These are phyloP conservation scores for Atopsyche davidsoni DNA, from an alignment of 1,140 invertebrate species.

Conservation along the genomic window DNA sequence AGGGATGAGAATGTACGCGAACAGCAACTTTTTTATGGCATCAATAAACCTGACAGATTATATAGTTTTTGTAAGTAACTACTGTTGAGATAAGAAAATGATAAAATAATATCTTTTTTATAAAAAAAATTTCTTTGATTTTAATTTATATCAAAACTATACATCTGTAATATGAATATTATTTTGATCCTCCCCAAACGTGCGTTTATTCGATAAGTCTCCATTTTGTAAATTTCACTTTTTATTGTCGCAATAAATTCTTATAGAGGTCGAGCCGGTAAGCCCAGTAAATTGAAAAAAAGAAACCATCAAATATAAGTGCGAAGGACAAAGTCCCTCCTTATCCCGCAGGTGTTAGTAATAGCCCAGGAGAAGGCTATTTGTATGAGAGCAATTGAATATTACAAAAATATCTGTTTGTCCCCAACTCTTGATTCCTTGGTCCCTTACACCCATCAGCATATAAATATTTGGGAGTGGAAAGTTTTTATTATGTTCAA, in stretches of 20 bases:
- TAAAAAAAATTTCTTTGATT: background rate
- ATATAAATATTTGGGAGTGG: background rate
- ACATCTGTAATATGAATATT: no score
- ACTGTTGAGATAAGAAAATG: no score
- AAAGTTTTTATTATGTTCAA: constrained; percentile 1
- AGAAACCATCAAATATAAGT: constrained; percentile 8
- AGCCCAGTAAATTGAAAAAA: background rate
- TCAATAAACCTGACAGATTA: constrained; percentile 21
- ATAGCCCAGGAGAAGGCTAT: constrained; percentile 22
- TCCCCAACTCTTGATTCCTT: no score
- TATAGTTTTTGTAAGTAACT: no score
- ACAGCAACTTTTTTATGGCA: constrained; percentile 3
- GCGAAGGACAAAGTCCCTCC: constrained; percentile 13
- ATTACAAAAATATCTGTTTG: constrained; percentile 23
- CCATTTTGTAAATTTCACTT: no score
- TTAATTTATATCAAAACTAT: no score
- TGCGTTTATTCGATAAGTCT: no score
- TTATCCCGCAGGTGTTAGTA: constrained; percentile 21
- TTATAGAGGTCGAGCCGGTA: no score
- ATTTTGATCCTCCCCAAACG: no score
- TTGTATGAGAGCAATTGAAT: constrained; percentile 22
- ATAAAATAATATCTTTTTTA: background rate
- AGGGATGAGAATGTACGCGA: constrained; percentile 9
- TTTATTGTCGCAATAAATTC: no score
- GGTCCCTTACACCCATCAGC: constrained; percentile 11